A percentile compares a stretch with the other conserved stretches of the same genome.
These are phyloP conservation scores for Pagetopsis macropterus DNA, from an alignment of 2,797 vertebrate species.

Conservation along the genomic window DNA sequence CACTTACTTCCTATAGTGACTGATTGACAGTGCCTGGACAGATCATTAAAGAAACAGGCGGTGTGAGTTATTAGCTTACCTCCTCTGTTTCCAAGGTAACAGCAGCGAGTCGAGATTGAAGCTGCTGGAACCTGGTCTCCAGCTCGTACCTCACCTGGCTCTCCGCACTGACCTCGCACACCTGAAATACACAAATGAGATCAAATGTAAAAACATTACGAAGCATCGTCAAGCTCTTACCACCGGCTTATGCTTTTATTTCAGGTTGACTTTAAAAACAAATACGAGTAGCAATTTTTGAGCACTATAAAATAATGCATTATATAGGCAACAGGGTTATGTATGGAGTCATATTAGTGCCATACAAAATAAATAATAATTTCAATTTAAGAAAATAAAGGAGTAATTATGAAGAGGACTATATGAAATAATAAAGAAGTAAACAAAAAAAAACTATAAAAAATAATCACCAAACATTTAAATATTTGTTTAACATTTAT, in stretches of 20 bases:
- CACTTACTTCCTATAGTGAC: too few species aligned
- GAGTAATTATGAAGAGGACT: too few species aligned
- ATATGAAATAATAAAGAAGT: too few species aligned
- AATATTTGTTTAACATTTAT: too few species aligned
- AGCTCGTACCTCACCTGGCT: conserved; percentile 90
- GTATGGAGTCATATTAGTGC: too few species aligned
- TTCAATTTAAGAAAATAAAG: too few species aligned
- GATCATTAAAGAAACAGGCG: conserved; percentile 33
- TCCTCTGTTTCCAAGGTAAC: conserved; percentile 91
- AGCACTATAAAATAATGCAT: not conserved
- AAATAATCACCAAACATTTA: too few species aligned
- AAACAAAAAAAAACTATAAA: too few species aligned
- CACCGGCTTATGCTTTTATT: not conserved
- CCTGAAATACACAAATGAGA: conserved; percentile 74
- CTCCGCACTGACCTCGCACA: conserved; percentile 89
- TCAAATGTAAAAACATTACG: not conserved
- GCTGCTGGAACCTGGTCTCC: conserved; percentile 88
- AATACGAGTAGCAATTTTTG: not conserved
- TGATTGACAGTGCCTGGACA: not conserved
- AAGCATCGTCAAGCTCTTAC: not conserved
- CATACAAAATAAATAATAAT: too few species aligned
- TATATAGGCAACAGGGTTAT: not conserved
- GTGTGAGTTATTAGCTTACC: conserved; percentile 73
- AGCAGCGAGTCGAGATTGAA: conserved; percentile 86
- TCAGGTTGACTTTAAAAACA: not conserved